Evolutionary conservation across 2,888 invertebrate genomes (phyloP).

Genomic region (Lithophane semibrunnea): DNA sequence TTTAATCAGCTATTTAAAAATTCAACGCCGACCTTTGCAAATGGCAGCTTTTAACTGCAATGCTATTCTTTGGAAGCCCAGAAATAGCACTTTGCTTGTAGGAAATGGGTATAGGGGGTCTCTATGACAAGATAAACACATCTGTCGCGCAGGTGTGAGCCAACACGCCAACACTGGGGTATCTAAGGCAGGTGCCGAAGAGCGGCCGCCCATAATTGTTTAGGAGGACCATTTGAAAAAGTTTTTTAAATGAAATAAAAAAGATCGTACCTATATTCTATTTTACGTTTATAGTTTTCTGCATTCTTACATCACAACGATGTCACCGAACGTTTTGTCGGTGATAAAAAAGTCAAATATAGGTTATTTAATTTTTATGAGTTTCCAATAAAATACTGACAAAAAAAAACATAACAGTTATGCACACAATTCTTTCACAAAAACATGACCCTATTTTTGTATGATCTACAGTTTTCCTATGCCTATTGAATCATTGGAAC

Average conservation of each 20-base stretch:
- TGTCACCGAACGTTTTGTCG: not conserved
- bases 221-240: constrained; percentile 44
- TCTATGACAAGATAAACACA: constrained; percentile 69
- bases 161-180: constrained; percentile 61
- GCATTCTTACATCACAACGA: constrained; percentile 16
- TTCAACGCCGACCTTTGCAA: constrained; percentile 56
- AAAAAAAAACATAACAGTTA: constrained; percentile 8
- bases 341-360: constrained; percentile 23
- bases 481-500: constrained; percentile 64
- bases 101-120: constrained; percentile 42
- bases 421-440: constrained; percentile 20
- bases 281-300: constrained; percentile 14
- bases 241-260: constrained; percentile 21
- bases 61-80: constrained; percentile 24
- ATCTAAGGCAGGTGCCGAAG: constrained; percentile 68
- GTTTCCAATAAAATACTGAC: not conserved
- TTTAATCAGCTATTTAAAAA: constrained; percentile 62
- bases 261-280: not conserved
- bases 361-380: constrained; percentile 17
- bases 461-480: constrained; percentile 55
- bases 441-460: constrained; percentile 49
- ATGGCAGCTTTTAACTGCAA: constrained; percentile 41
- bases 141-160: constrained; percentile 85
- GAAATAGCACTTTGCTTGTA: constrained; percentile 49
- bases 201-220: constrained; percentile 46